Evolutionary conservation across 2,797 vertebrate species (phyloP), one percentile per base, ranked within the genome.

Genomic region (Phalanger gymnotis): DNA sequence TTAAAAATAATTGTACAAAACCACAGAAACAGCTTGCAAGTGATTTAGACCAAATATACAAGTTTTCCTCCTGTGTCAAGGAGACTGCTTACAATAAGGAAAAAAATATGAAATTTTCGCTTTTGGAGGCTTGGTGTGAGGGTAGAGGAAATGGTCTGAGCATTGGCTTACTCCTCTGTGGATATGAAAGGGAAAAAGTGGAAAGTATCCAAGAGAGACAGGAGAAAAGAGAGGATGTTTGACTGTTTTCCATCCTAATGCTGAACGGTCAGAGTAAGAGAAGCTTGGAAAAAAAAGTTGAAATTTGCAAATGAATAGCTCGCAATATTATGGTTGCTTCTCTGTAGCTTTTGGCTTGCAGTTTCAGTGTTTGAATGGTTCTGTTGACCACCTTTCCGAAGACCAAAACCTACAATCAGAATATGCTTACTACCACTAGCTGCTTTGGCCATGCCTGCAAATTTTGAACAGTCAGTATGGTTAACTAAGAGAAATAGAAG

Each of bases 1-100:
- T 97, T 98, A 98, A 98, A 98, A 98, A 98, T 98, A 98, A 98
- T 98, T 97, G 96, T 95, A 91, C 94, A 90, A 55, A 93, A 93
- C 92, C 55, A 54, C 95, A 92, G 73, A 95, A 81, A 91, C 95
- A 93, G 94, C 47, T 93, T 95, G 97, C 95, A 53, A 97, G 94
- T 92, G 94, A 96, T 96, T 98, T 97, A 93, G 81, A 97, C 95
- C 54, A 92, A 93, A 95, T 57, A 91, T 89, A 34, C 57, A 90
- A 97, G 94, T 73, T 47, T 54, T 96, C 96, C 95, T 98, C 96
- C 94, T 97, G 96, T 92, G 91, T 89, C 96, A 91, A 53, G 93
- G 96, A 94, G 51, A 94, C 47, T 3, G 34, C 91, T 94, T 92
- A 5, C 14, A 54, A 53, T 0, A 55, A 73, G 56, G 53, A 91